phyloP scores from a whole-genome alignment of 2,797 vertebrate genomes.

The Melanotaenia boesemani region DNA sequence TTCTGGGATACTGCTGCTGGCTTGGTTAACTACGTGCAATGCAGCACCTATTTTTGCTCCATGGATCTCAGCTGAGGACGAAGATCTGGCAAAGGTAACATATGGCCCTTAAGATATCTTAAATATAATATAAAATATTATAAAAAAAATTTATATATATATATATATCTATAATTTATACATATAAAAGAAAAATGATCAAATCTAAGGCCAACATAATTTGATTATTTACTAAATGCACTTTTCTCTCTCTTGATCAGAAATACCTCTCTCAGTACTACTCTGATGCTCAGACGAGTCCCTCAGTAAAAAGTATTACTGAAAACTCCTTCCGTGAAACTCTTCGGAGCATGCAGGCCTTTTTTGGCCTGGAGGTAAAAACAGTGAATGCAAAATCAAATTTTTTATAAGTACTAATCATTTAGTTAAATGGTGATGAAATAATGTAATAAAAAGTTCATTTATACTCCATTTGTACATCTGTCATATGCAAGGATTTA shows the following conservation, averaged over 20 bases:
- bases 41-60: constrained; percentile 53
- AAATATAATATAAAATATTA: no score
- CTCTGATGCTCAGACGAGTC: background rate
- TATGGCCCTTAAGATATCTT: background rate
- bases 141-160: no score
- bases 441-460: background rate
- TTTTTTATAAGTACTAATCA: background rate
- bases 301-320: no score
- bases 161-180: no score
- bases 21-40: constrained; percentile 36
- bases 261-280: background rate
- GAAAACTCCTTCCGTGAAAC: no score
- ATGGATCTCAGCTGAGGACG: constrained; percentile 41
- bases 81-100: constrained; percentile 34
- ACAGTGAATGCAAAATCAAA: background rate
- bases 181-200: no score
- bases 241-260: background rate
- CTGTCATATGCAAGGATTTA: background rate
- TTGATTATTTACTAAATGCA: no score
- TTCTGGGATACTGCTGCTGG: constrained; percentile 47
- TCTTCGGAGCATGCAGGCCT: background rate
- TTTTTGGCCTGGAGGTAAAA: background rate
- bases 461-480: background rate
- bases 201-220: no score
- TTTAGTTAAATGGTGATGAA: background rate